Evolutionary conservation across 2,113 vertebrate genomes (phyloP).

Genomic region (Oriolus oriolus): DNA sequence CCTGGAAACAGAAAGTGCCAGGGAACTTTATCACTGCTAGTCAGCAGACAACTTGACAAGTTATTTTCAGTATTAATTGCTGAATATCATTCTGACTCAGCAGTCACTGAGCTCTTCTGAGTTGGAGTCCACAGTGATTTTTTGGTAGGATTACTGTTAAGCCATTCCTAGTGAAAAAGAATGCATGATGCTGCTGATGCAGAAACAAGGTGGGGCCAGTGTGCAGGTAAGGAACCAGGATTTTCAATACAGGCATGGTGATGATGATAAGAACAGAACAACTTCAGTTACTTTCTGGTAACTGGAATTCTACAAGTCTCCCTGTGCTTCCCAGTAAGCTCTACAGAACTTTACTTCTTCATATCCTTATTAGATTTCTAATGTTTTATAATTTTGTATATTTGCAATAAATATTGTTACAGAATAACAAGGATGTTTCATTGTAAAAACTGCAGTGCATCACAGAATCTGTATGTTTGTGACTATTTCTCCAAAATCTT

Average conservation of each 20-base stretch:
- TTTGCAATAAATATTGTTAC: neutral
- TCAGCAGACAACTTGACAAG: neutral
- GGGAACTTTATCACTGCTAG: neutral
- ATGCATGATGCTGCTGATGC: rapidly evolving
- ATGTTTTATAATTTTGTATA: neutral
- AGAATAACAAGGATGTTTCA: neutral
- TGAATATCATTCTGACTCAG: neutral
- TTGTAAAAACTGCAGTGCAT: neutral
- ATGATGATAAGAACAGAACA: neutral
- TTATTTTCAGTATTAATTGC: neutral
- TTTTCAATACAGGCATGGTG: neutral
- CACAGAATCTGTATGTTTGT: neutral
- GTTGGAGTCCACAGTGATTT: neutral
- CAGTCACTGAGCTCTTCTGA: neutral
- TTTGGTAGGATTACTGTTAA: neutral
- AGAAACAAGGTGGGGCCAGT: neutral
- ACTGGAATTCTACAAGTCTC: neutral
- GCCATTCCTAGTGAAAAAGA: neutral
- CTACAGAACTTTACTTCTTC: neutral
- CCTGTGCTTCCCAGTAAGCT: neutral
- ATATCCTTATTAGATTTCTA: neutral
- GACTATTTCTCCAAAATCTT: neutral
- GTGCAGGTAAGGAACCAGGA: neutral
- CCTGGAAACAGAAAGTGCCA: neutral
- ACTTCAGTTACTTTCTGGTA: neutral